phyloP scores from a whole-genome alignment of 2,797 vertebrate genomes.

The Tinamus major region DNA sequence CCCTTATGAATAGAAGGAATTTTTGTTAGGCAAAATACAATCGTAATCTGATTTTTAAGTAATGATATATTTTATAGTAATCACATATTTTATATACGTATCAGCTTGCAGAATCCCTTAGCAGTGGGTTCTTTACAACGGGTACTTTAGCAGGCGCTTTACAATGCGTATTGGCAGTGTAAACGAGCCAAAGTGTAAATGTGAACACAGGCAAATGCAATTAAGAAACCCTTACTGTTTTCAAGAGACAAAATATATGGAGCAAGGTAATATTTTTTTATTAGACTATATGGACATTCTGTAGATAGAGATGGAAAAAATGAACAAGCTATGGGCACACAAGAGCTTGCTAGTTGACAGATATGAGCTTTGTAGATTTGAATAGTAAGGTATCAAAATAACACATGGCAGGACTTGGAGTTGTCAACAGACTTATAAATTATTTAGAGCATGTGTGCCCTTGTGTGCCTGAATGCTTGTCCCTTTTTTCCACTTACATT shows the following conservation, averaged over 20 bases:
- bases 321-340: conserved; percentile 43
- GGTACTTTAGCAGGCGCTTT: background rate
- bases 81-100: background rate
- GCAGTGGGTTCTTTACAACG: background rate
- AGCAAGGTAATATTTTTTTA: background rate
- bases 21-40: conserved; percentile 13
- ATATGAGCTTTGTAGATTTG: background rate
- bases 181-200: background rate
- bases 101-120: background rate
- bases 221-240: background rate
- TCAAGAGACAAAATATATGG: background rate
- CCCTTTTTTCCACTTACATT: background rate
- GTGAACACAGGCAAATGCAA: background rate
- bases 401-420: conserved; percentile 54
- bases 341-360: conserved; percentile 18
- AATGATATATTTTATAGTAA: background rate
- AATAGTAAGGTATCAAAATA: conserved; percentile 53
- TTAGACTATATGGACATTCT: background rate
- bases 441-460: conserved; percentile 35
- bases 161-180: fast-evolving
- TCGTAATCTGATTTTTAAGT: conserved; percentile 1
- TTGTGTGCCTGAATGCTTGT: conserved; percentile 10
- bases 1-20: background rate
- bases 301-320: conserved; percentile 11
- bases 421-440: conserved; percentile 59